Conservation (phyloP, 2,797 vertebrate species). For the Naso thynnoides region DNA sequence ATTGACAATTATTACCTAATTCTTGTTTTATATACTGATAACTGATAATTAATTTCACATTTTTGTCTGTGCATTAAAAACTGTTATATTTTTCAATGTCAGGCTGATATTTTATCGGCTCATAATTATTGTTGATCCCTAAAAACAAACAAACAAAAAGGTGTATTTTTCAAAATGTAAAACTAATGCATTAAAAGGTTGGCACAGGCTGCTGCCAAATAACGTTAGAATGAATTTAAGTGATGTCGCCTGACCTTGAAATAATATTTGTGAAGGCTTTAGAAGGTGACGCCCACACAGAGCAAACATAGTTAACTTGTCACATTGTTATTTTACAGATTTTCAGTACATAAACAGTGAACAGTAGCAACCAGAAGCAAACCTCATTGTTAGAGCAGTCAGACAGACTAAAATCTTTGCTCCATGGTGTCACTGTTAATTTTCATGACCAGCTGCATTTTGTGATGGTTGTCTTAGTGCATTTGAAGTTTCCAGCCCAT, state of each 20-base stretch:
- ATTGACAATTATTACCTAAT: no score
- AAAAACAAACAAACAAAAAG: no score
- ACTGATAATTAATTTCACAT: no score
- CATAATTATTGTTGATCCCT: no score
- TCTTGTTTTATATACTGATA: no score
- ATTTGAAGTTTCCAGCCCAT: slow-evolving; percentile 22
- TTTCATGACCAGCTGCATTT: slow-evolving; percentile 20
- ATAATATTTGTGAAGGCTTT: not conserved
- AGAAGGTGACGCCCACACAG: not conserved
- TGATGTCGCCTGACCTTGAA: not conserved
- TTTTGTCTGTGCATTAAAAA: no score
- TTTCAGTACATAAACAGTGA: not conserved
- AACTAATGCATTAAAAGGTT: not conserved
- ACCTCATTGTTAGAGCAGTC: slow-evolving; percentile 18
- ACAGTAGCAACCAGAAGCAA: slow-evolving; percentile 27
- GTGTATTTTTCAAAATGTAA: not conserved
- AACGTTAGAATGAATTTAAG: not conserved
- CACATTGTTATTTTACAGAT: not conserved
- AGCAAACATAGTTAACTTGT: not conserved
- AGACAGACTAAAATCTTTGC: slow-evolving; percentile 35
- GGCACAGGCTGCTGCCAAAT: not conserved
- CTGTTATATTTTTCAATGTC: no score
- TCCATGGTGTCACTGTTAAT: slow-evolving; percentile 49
- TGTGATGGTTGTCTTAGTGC: slow-evolving; percentile 22
- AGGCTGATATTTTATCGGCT: no score